Evolutionary conservation across 1,140 invertebrate genomes (phyloP).

Genomic region (Carcinoscorpius rotundicauda): DNA sequence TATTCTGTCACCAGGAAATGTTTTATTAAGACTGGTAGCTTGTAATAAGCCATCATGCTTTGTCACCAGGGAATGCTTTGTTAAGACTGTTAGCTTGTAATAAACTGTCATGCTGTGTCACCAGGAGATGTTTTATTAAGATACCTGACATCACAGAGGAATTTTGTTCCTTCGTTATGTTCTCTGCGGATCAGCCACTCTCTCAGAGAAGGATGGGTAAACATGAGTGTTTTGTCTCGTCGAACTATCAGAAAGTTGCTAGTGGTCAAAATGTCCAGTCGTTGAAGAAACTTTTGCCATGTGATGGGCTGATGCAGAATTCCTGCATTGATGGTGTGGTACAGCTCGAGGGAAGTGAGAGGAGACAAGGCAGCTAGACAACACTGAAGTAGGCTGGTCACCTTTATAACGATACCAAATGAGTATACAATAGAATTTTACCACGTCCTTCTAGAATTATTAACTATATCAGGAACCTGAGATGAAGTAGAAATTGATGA

Average conservation of each 20-base stretch:
- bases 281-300: slow-evolving; percentile 76
- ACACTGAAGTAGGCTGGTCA: slow-evolving; percentile 59
- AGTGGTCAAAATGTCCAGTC: slow-evolving; percentile 53
- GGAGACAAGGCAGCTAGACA: slow-evolving; percentile 83
- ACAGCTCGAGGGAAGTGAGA: slow-evolving; percentile 77
- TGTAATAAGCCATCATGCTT: too few relatives aligned
- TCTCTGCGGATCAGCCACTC: slow-evolving; percentile 90
- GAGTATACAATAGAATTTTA: too few relatives aligned
- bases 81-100: too few relatives aligned
- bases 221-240: slow-evolving; percentile 86
- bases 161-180: slow-evolving; percentile 76
- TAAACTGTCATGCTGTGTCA: too few relatives aligned
- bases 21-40: too few relatives aligned
- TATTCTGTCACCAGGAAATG: too few relatives aligned
- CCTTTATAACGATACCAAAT: not conserved
- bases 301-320: slow-evolving; percentile 54
- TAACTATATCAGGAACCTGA: too few relatives aligned
- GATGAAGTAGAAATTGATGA: too few relatives aligned
- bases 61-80: too few relatives aligned
- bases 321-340: slow-evolving; percentile 80
- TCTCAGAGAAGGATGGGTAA: slow-evolving; percentile 90
- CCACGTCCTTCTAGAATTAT: too few relatives aligned
- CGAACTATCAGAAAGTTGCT: slow-evolving; percentile 76
- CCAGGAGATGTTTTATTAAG: too few relatives aligned
- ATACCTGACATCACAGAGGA: slow-evolving; percentile 50